These are phyloP conservation scores for Eidolon dupreanum DNA, from an alignment of 2,797 vertebrate species.

Conservation along the genomic window DNA sequence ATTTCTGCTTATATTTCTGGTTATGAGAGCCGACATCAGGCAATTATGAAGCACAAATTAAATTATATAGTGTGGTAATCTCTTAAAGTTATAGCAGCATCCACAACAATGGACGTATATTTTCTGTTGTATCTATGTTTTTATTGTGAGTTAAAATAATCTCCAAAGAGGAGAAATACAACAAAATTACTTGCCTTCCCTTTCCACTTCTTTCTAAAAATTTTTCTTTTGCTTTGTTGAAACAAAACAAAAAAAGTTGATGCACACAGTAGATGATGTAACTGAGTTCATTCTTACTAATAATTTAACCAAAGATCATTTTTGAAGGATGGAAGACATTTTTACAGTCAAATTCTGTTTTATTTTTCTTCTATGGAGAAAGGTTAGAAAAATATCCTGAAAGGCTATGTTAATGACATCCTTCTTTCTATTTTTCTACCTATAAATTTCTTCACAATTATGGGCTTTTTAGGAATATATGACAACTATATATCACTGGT, in stretches of 20 bases:
- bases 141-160: neutral
- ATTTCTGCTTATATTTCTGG: neutral
- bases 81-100: neutral
- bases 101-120: neutral
- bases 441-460: neutral
- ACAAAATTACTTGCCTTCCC: neutral
- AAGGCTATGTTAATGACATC: neutral
- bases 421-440: neutral
- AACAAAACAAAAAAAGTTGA: neutral
- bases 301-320: neutral
- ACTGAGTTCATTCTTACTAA: neutral
- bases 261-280: neutral
- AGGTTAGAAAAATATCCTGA: neutral
- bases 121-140: neutral
- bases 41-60: neutral
- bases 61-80: neutral
- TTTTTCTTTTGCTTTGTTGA: neutral
- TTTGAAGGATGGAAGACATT: neutral
- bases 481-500: neutral
- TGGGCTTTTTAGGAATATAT: neutral
- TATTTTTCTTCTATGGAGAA: neutral
- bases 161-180: neutral
- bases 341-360: slow-evolving; percentile 26
- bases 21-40: neutral
- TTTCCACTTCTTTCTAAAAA: neutral